Conservation (phyloP, 1,140 invertebrate species). For the Drosophila mayri region DNA sequence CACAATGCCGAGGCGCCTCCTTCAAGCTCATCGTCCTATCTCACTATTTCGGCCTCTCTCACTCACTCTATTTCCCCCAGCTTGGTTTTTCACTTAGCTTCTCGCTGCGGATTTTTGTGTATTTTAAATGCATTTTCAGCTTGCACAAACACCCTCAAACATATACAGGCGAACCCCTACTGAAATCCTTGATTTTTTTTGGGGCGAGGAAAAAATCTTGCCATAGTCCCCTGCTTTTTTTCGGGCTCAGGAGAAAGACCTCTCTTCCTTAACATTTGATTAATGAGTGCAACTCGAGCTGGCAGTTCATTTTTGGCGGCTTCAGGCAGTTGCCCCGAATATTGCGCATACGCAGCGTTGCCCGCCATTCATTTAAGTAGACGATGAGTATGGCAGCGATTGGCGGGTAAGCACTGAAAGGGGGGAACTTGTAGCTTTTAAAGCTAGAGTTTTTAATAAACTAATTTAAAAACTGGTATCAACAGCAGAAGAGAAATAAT, state of each 20-base stretch:
- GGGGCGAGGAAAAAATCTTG: constrained; percentile 49
- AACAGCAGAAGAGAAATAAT: background rate
- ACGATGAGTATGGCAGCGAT: constrained; percentile 40
- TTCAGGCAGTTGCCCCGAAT: constrained; percentile 48
- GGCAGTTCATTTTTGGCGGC: constrained; percentile 74
- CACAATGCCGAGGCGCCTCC: constrained; percentile 73
- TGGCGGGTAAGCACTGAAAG: background rate
- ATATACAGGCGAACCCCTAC: background rate
- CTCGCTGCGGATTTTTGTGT: constrained; percentile 75
- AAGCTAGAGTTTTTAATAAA: background rate
- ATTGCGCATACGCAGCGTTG: constrained; percentile 71
- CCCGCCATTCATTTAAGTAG: constrained; percentile 18
- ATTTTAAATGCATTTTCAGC: constrained; percentile 82
- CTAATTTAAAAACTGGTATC: background rate
- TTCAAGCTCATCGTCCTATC: constrained; percentile 47
- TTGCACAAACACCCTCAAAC: constrained; percentile 47
- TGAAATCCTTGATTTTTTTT: constrained; percentile 54
- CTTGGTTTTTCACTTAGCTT: constrained; percentile 77
- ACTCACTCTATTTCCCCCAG: constrained; percentile 7
- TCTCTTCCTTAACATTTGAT: constrained; percentile 78
- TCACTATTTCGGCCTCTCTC: constrained; percentile 17
- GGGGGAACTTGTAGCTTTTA: background rate
- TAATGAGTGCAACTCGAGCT: constrained; percentile 72
- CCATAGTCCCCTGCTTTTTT: constrained; percentile 38
- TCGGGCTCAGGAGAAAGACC: constrained; percentile 24